Evolutionary conservation across 2,888 invertebrate genomes (phyloP).

Genomic region (Catotricha subobsoleta): DNA sequence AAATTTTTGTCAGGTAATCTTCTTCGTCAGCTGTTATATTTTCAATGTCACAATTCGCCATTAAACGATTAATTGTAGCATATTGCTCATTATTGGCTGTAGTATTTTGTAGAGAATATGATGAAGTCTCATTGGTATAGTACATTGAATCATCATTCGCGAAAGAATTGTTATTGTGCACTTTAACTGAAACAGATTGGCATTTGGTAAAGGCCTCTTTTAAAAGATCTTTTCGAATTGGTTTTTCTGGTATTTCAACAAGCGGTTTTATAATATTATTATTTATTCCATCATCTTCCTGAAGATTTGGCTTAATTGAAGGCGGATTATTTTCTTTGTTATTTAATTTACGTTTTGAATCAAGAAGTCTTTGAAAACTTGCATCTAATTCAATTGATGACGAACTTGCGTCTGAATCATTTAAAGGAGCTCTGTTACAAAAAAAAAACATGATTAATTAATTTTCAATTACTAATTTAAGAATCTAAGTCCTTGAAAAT

Average conservation of each 20-base stretch:
- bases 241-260: background rate
- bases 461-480: no score
- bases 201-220: background rate
- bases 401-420: background rate
- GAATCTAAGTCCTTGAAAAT: no score
- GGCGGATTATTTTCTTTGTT: conserved; percentile 1
- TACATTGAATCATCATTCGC: background rate
- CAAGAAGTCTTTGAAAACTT: background rate
- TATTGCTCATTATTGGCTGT: background rate
- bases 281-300: no score
- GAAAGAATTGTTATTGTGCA: no score
- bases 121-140: background rate
- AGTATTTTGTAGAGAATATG: background rate
- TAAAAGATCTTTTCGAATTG: background rate
- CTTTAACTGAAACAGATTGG: no score
- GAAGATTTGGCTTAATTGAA: background rate
- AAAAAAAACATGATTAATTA: no score
- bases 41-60: background rate
- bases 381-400: conserved; percentile 2
- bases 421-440: background rate
- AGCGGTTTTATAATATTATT: no score
- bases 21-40: no score
- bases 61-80: background rate
- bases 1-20: no score
- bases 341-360: conserved; percentile 2